Evolutionary conservation across 2,113 vertebrate species (phyloP), one percentile per base, ranked within the genome.

Genomic region (Tursiops truncatus): DNA sequence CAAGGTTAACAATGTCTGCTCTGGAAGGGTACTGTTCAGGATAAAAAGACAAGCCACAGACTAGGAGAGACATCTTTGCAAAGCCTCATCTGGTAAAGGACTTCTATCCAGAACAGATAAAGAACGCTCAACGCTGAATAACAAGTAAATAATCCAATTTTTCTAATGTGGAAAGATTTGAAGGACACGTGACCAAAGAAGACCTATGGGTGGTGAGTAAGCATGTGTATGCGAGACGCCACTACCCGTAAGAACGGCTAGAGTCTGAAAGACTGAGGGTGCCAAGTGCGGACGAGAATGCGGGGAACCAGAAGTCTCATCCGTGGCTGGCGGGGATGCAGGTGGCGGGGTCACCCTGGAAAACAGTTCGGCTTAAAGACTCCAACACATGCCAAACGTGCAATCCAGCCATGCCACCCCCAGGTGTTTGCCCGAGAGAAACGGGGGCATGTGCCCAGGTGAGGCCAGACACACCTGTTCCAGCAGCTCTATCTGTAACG

Each of bases 181-280:
- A 85, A 70, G 18, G 89, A 38, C 31, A 26, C n/a, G 28, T 71
- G 41, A 13, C 4, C 85, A 53, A 31, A 88, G 90, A 50, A 5
- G 58, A 36, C 23, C 6, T 1, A 12, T 0, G 8, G 65, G 9
- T 1, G 47, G 38, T 2, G 4, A 47, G 33, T 26, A 20, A n/a
- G 9, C 8, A 14, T 2, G 0, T 0, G 9, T 17, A 9, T 10
- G 14, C 13, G 2, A 15, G 53, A 47, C 1, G 8, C 18, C 17
- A 9, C 44, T 4, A 2, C 33, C 60, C 23, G 50, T 41, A 6
- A 26, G 25, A 28, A 1, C 13, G 25, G 41, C 41, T 18, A 6
- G 20, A 15, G 6, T 2, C 3, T 4, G 31, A 33, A 21, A 63
- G 47, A 3, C 58, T 5, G 41, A 50, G 12, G 0, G 20, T 15